Evolutionary conservation across 2,888 invertebrate genomes (phyloP).

Genomic region (Himalopsyche tibetana): DNA sequence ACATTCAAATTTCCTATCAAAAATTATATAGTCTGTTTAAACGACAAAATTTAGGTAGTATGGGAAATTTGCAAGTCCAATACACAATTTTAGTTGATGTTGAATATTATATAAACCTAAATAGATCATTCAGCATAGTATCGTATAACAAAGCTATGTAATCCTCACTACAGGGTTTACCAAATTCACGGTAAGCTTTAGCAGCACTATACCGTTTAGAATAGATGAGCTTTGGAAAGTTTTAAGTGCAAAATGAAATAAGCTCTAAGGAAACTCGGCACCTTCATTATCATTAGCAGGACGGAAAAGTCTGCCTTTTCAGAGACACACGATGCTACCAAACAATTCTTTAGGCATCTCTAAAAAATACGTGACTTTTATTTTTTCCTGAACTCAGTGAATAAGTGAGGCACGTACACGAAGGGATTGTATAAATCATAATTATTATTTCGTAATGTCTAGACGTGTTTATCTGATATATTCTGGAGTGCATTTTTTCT

Average conservation of each 20-base stretch:
- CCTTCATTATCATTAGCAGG: constrained; percentile 30
- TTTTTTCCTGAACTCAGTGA: background rate
- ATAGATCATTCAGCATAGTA: background rate
- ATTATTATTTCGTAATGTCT: background rate
- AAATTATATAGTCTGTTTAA: too few relatives aligned
- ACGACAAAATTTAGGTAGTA: too few relatives aligned
- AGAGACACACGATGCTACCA: background rate
- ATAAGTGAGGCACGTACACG: background rate
- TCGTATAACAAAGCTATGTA: background rate
- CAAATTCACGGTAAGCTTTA: constrained; percentile 12
- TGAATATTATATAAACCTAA: too few relatives aligned
- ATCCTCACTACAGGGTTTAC: background rate
- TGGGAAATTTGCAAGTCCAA: too few relatives aligned
- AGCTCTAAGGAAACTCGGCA: background rate
- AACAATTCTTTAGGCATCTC: background rate
- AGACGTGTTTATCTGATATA: background rate
- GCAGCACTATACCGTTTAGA: background rate
- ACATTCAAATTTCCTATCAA: too few relatives aligned
- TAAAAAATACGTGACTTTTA: constrained; percentile 29
- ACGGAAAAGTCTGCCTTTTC: background rate
- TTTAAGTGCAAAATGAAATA: constrained; percentile 38
- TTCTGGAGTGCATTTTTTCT: too few relatives aligned
- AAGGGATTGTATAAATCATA: background rate
- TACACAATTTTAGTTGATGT: too few relatives aligned
- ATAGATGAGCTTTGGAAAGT: background rate